Evolutionary conservation across 2,113 vertebrate species (phyloP).

Genomic region (Grus americana): DNA sequence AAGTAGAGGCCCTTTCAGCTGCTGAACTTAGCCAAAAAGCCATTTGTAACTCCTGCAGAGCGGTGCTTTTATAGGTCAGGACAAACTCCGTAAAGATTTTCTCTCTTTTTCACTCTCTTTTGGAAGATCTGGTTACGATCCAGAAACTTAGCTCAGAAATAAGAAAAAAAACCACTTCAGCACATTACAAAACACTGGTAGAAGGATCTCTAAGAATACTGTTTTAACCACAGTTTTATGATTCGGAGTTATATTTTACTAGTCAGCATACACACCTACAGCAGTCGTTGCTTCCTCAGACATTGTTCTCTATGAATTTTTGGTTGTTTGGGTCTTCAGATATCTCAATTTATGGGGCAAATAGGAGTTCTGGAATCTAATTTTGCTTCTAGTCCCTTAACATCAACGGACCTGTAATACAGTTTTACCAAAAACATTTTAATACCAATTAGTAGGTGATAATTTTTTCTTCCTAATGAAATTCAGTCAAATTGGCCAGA

Average conservation of each 20-base stretch:
- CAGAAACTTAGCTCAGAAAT: constrained; percentile 1
- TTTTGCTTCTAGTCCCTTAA: not conserved
- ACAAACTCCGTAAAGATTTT: constrained; percentile 44
- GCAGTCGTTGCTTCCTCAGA: not conserved
- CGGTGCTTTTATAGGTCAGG: constrained; percentile 47
- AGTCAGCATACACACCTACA: not conserved
- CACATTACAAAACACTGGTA: not conserved
- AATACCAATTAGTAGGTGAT: not conserved
- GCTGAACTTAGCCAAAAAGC: constrained; percentile 67
- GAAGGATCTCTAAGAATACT: not conserved
- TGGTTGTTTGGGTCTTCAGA: not conserved
- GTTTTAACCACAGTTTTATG: not conserved
- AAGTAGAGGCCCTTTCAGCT: constrained; percentile 58
- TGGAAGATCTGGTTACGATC: constrained; percentile 14
- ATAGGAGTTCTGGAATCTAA: not conserved
- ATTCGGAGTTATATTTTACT: not conserved
- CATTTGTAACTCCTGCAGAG: constrained; percentile 66
- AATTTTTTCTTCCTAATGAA: not conserved
- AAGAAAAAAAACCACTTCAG: not conserved
- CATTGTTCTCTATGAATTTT: not conserved
- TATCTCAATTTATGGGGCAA: not conserved
- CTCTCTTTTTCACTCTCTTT: constrained; percentile 17
- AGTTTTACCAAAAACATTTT: not conserved
- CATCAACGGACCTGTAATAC: not conserved
- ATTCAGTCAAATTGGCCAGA: not conserved